Conservation (phyloP, 2,113 vertebrate species). For the Heptranchias perlo region DNA sequence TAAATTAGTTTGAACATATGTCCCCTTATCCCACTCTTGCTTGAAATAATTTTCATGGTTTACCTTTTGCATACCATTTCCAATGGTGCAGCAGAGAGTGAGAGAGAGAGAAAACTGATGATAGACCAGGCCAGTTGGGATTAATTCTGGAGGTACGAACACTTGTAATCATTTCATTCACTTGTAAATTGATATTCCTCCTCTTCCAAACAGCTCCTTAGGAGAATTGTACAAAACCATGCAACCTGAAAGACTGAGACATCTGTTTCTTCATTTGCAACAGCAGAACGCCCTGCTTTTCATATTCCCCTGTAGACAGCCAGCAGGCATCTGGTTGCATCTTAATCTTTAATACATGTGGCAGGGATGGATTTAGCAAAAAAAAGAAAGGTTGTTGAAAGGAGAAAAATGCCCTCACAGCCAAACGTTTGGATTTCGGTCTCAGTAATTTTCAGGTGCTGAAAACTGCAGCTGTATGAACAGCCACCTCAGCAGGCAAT, state of each 20-base stretch:
- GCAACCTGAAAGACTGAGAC: not conserved
- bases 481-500: not conserved
- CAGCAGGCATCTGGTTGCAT: not conserved
- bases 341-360: not conserved
- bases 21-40: not conserved
- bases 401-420: not conserved
- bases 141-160: not conserved
- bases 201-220: not conserved
- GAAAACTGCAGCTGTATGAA: not conserved
- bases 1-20: not conserved
- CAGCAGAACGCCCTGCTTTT: not conserved
- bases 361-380: too few species aligned
- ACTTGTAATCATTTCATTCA: not conserved
- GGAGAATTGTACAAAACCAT: not conserved
- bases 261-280: not conserved
- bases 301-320: not conserved
- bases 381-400: not conserved
- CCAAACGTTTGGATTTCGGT: not conserved
- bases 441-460: not conserved
- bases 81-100: not conserved
- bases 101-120: not conserved
- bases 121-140: not conserved
- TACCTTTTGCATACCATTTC: not conserved
- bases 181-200: not conserved
- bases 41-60: not conserved